A percentile compares a stretch with the other conserved stretches of the same genome.
These are phyloP conservation scores for Petrocephalus microphthalmus DNA, from an alignment of 2,113 vertebrate species.

Conservation along the genomic window DNA sequence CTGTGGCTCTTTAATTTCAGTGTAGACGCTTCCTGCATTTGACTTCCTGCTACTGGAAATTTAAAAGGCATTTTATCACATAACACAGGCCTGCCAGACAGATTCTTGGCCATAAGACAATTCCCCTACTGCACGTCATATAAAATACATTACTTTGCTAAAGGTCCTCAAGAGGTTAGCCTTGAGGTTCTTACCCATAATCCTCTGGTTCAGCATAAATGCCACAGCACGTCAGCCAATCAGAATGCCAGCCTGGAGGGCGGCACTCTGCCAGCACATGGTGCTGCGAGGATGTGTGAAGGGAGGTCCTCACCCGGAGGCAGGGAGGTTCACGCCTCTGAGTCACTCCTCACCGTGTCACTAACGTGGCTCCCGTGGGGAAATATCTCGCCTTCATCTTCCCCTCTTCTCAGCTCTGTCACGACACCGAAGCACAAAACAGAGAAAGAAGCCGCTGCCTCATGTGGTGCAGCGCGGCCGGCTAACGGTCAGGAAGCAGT, in stretches of 20 bases:
- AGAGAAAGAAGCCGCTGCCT: not conserved
- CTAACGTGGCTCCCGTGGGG: not conserved
- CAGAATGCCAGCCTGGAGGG: not conserved
- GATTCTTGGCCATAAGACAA: not conserved
- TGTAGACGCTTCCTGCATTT: not conserved
- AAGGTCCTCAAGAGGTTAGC: not conserved
- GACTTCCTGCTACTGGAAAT: not conserved
- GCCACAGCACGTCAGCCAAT: not conserved
- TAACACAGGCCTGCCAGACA: not conserved
- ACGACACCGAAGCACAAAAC: not conserved
- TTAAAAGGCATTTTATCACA: not conserved
- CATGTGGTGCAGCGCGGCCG: not conserved
- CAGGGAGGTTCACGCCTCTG: not conserved
- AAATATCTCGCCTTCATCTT: not conserved
- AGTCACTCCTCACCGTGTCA: not conserved
- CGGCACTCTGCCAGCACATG: not conserved
- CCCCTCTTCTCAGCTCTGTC: not conserved
- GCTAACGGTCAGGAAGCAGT: not conserved
- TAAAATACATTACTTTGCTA: not conserved
- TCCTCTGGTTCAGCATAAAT: not conserved
- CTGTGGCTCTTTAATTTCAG: not conserved
- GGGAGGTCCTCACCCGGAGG: not conserved
- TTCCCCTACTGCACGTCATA: not conserved
- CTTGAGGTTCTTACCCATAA: not conserved
- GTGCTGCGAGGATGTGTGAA: not conserved